phyloP scores from a whole-genome alignment of 2,888 invertebrate species.

The Drosophila testacea region DNA sequence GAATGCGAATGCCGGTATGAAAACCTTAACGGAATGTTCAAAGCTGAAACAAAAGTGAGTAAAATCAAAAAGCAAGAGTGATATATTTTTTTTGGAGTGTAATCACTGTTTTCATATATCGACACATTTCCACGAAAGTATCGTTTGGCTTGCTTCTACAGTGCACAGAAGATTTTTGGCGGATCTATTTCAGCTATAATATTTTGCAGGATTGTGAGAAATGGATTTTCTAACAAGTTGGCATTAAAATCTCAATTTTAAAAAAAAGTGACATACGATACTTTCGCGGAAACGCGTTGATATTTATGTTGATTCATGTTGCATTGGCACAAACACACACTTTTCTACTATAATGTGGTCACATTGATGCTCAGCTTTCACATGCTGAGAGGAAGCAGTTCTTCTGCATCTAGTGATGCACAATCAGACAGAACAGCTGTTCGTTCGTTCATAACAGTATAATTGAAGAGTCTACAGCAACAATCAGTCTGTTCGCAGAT shows the following conservation, averaged over 20 bases:
- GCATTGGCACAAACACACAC: background rate
- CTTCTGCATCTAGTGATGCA: constrained; percentile 23
- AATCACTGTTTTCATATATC: constrained; percentile 23
- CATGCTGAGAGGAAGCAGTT: constrained; percentile 9
- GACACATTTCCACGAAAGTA: background rate
- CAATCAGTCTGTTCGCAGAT: background rate
- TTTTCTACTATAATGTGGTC: constrained; percentile 24
- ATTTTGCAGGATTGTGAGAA: no score
- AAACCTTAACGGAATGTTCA: constrained; percentile 63
- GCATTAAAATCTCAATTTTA: no score
- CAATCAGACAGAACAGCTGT: constrained; percentile 50
- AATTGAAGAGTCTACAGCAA: constrained; percentile 19
- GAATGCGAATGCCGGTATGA: constrained; percentile 36
- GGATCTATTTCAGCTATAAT: no score
- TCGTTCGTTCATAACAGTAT: constrained; percentile 44
- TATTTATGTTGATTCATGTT: no score
- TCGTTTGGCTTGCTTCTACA: no score
- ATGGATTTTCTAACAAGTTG: no score
- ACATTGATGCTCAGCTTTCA: constrained; percentile 23
- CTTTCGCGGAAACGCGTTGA: no score
- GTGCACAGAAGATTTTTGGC: no score
- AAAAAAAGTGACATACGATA: no score
- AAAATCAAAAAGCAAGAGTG: constrained; percentile 33
- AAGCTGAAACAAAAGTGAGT: constrained; percentile 65
- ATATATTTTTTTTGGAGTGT: constrained; percentile 17